Base-by-base conservation (phyloP, 2,888 invertebrate genomes). In the Melanostoma scalare region DNA sequence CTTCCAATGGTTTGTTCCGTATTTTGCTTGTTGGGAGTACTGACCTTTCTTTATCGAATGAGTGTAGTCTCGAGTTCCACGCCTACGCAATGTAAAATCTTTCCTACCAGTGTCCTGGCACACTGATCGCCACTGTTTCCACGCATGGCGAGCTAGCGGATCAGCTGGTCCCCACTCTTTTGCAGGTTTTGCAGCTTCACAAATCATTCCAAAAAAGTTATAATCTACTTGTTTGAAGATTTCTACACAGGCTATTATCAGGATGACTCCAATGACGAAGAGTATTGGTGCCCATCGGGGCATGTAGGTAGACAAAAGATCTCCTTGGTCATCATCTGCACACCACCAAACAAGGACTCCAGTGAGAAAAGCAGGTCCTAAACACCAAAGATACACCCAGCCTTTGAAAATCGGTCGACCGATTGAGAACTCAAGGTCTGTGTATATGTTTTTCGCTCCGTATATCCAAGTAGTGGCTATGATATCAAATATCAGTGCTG, bases 91-190 rank as follows among this genome's bases (percentile, higher is more conserved):
- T 0, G 91, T 91, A 69, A 91, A 91, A 81, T 91, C 91, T 31
- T 90, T 89, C 50, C 90, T 87, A 0, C 92, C 91, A 0, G 91
- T 91, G 46, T 91, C 92, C 79, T 90, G 91, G 38, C 92, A 91
- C 2, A 91, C 91, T 0, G 91, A 89, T 35, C 91, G 89, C 91
- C 91, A 91, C 77, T 91, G 92, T 85, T 91, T 91, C 91, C 91
- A 91, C 33, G 91, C 90, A 74, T 91, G 91, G 0, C 91, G 88
- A 0, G 91, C 91, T 74, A 91, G 79, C 0, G 91, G 92, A 87
- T 91, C 91, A 1, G 91, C 91, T 8, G 91, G 91, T 2, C 91
- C 91, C 92, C 92, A 91, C 86, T 91, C 92, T 81, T 91, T 91
- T 3, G 92, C 90, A n/a, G 91, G 88, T 60, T 91, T 91, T 0